Evolutionary conservation across 2,113 vertebrate species (phyloP).

Genomic region (Anhinga anhinga): DNA sequence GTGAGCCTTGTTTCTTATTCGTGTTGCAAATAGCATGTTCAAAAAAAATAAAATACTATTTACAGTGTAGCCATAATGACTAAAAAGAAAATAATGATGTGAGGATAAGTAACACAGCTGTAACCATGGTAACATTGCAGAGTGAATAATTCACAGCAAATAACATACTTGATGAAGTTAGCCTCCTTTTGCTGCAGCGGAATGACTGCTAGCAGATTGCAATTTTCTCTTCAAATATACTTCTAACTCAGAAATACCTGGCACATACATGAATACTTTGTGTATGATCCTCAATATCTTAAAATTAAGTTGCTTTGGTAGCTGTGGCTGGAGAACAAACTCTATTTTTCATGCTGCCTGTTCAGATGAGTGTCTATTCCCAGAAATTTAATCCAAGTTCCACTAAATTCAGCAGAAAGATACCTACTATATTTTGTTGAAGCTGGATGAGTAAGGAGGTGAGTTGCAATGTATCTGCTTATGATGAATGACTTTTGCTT

Average conservation of each 20-base stretch:
- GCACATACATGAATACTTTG: neutral
- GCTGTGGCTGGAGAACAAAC: neutral
- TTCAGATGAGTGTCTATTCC: neutral
- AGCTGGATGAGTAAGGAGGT: neutral
- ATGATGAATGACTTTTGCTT: neutral
- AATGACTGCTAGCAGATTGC: neutral
- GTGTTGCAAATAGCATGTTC: neutral
- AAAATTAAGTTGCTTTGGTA: neutral
- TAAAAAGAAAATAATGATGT: slow-evolving; percentile 41
- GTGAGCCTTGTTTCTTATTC: neutral
- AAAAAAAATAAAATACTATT: slow-evolving; percentile 44
- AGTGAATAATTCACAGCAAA: slow-evolving; percentile 45
- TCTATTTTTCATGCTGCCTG: neutral
- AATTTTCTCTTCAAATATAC: neutral
- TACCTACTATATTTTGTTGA: neutral
- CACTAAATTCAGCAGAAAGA: neutral
- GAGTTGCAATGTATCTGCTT: neutral
- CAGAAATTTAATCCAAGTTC: neutral
- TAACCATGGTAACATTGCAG: slow-evolving; percentile 49
- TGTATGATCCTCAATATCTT: neutral
- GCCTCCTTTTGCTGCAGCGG: slow-evolving; percentile 8
- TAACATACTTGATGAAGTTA: slow-evolving; percentile 23
- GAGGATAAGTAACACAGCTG: slow-evolving; percentile 25
- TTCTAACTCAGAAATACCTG: neutral
- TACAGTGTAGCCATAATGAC: slow-evolving; percentile 29